A percentile compares a stretch with the other conserved stretches of the same genome.
Evolutionary conservation across 2,113 vertebrate genomes (phyloP).

Genomic region (Alethe castanea): DNA sequence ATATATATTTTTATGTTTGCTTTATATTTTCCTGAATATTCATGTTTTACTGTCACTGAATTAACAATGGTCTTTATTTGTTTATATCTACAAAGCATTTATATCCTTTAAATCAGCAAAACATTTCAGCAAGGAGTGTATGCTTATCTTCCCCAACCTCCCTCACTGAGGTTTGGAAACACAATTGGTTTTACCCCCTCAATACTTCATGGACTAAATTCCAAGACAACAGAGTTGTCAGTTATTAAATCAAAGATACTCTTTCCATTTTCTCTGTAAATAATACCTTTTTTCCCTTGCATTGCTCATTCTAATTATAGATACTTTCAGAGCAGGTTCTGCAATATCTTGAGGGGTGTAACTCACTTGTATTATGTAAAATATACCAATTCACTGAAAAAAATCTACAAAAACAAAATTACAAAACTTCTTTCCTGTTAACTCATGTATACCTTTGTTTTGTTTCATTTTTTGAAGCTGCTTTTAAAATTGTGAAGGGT

Average conservation of each 20-base stretch:
- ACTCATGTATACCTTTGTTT: background rate
- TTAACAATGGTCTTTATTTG: background rate
- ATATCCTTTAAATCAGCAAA: background rate
- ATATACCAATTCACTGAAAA: background rate
- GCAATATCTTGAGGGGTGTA: background rate
- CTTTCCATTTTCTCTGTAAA: background rate
- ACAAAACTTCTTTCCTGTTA: background rate
- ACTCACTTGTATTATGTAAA: background rate
- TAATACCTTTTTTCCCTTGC: background rate
- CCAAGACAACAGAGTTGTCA: background rate
- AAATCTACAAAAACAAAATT: background rate
- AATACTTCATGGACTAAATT: background rate
- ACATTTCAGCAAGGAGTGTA: rapidly evolving
- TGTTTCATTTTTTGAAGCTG: constrained; percentile 74
- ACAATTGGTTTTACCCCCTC: background rate
- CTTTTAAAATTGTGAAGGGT: constrained; percentile 93
- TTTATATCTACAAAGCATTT: no score
- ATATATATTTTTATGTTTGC: background rate
- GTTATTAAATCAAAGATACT: background rate
- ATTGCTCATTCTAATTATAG: background rate
- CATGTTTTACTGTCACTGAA: background rate
- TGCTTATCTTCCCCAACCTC: rapidly evolving
- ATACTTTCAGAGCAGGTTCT: background rate
- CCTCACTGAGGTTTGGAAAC: background rate
- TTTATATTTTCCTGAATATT: background rate